Conservation (phyloP, 2,888 invertebrate genomes). For the Rhagium mordax region DNA sequence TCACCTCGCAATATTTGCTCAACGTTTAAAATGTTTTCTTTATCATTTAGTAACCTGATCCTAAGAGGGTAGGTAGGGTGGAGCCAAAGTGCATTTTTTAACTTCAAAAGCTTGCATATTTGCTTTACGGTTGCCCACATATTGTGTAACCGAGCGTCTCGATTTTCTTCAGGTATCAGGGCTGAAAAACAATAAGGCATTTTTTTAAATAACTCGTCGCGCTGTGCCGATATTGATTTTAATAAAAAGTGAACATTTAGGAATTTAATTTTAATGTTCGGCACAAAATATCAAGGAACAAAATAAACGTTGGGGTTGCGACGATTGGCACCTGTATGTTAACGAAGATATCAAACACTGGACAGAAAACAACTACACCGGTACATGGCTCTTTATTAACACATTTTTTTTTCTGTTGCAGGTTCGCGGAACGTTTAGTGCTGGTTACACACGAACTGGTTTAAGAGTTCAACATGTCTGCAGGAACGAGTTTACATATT, state of each 20-base stretch:
- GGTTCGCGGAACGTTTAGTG: conserved; percentile 40
- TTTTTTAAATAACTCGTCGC: neutral
- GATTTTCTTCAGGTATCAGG: neutral
- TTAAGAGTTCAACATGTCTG: conserved; percentile 56
- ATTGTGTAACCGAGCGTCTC: neutral
- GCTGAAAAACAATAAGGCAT: neutral
- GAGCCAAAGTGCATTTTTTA: neutral
- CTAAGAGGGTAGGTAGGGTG: neutral
- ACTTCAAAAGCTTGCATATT: neutral
- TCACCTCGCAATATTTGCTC: conserved; percentile 19
- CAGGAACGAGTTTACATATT: conserved; percentile 56
- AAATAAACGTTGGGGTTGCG: neutral
- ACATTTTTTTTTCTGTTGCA: conserved; percentile 44
- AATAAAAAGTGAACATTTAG: too few relatives aligned
- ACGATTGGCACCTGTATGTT: conserved; percentile 1
- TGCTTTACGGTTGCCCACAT: neutral
- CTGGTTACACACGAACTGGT: conserved; percentile 44
- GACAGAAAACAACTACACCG: neutral
- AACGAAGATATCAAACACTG: conserved; percentile 1
- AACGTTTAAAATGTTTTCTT: conserved; percentile 28
- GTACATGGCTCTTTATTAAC: neutral
- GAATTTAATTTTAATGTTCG: too few relatives aligned
- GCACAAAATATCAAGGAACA: too few relatives aligned
- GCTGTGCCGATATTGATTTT: too few relatives aligned
- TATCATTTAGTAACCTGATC: conserved; percentile 25